These are phyloP conservation scores for Coremacera marginata DNA, from an alignment of 2,888 invertebrate species.

Conservation along the genomic window DNA sequence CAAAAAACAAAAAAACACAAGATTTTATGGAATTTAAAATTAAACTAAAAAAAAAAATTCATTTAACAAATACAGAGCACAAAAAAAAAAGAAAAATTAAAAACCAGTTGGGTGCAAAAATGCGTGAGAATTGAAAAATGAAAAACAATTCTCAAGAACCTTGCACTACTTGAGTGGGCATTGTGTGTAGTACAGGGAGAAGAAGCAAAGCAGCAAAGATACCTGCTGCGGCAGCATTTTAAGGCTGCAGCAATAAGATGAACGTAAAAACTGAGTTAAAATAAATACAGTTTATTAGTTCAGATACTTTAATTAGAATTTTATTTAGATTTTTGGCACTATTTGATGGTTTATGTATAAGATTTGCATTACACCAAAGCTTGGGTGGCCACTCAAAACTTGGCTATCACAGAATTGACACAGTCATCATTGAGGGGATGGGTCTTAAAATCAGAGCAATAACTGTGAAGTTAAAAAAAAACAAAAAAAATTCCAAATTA, in stretches of 20 bases:
- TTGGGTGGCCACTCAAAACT: not conserved
- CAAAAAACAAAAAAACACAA: not conserved
- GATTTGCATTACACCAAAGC: not conserved
- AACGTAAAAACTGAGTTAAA: not conserved
- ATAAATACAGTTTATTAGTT: too few relatives aligned
- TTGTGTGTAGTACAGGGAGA: not conserved
- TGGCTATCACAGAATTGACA: not conserved
- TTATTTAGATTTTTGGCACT: too few relatives aligned
- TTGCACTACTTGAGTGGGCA: slow-evolving; percentile 27
- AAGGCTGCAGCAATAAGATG: not conserved
- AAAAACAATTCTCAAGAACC: not conserved
- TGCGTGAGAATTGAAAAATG: slow-evolving; percentile 20
- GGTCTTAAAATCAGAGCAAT: not conserved
- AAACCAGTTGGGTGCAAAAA: slow-evolving; percentile 27
- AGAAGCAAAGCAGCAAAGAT: not conserved
- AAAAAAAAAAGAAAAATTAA: not conserved
- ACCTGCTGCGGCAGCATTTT: slow-evolving; percentile 21
- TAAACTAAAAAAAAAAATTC: not conserved
- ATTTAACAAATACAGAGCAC: not conserved
- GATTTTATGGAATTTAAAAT: not conserved
- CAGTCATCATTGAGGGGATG: not conserved
- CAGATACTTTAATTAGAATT: too few relatives aligned
- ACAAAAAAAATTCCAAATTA: not conserved
- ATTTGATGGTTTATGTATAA: too few relatives aligned
- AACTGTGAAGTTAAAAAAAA: not conserved